Evolutionary conservation across 2,797 vertebrate species (phyloP).

Genomic region (Pelochelys cantorii): DNA sequence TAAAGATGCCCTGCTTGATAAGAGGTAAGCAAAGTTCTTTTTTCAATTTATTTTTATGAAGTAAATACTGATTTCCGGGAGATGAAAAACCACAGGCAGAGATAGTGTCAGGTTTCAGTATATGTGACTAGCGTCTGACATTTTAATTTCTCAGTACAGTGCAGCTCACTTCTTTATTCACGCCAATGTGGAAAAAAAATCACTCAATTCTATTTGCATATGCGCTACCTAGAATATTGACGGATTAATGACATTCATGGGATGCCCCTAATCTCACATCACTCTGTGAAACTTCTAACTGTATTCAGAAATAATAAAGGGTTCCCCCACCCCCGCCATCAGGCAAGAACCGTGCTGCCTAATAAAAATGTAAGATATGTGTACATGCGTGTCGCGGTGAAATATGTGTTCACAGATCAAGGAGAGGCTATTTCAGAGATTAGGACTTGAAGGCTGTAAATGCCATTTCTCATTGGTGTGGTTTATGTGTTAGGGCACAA

Average conservation of each 20-base stretch:
- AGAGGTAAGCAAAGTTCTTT: too few relatives aligned
- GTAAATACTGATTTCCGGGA: too few relatives aligned
- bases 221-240: not conserved
- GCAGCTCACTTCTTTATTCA: not conserved
- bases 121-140: not conserved
- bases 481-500: not conserved
- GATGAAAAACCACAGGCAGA: fast-evolving
- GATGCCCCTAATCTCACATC: not conserved
- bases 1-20: too few relatives aligned
- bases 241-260: too few relatives aligned
- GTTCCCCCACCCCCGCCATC: too few relatives aligned
- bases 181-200: fast-evolving
- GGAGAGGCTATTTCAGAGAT: not conserved
- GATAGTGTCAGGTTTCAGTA: not conserved
- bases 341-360: not conserved
- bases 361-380: not conserved
- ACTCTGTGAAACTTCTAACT: not conserved
- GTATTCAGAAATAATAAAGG: not conserved
- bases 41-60: too few relatives aligned
- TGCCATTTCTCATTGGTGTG: not conserved
- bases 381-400: fast-evolving
- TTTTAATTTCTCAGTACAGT: not conserved
- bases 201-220: not conserved
- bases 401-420: not conserved
- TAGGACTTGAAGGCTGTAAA: not conserved